Base-by-base conservation (phyloP, 1,140 invertebrate species). In the Cheumatopsyche charites region DNA sequence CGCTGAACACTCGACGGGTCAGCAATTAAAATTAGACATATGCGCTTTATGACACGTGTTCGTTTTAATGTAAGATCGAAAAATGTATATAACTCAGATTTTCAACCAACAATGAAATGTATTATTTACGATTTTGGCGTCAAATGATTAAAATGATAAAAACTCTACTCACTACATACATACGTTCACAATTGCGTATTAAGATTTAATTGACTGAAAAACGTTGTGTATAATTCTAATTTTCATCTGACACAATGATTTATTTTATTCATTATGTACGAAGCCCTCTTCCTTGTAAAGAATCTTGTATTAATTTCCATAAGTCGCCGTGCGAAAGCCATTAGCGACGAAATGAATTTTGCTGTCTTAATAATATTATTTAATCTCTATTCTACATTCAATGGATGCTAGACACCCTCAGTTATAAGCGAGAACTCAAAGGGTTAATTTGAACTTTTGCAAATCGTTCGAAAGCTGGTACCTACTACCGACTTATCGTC, bases 351-450 rank as follows among this genome's bases (percentile, higher is more conserved):
- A 75, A 75, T 72, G 58, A 75, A 74, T 72, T 75, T 75, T 67
- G 66, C 65, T 17, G 2, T 55, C 62, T 67, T 69, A 62, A 72
- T 63, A 73, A 70, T 73, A 71, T 45, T 73, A 70, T 72, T 72
- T 75, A 72, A 75, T 68, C 74, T 71, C 47, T 62, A 73, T 66
- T 75, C 65, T 71, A 42, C 62, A 75, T 75, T 68, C 41, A 67
- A 75, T 29, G 63, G 42, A 25, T 21, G 49, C 41, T 19, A 19
- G 55, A 19, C 49, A 72, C 62, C 72, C 73, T 42, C 19, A 17
- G 43, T 70, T 62, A 26, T 63, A 26, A 25, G 26, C 43, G 19
- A 63, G 47, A 6, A 55, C 49, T 36, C 47, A 47, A 66, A 66
- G 63, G 63, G 63, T 66, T 66, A 26, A 66, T 43, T 42, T 58